Base-by-base conservation (phyloP, 35 echinoderm and acorn worm species). In the Apostichopus parvimensis region DNA sequence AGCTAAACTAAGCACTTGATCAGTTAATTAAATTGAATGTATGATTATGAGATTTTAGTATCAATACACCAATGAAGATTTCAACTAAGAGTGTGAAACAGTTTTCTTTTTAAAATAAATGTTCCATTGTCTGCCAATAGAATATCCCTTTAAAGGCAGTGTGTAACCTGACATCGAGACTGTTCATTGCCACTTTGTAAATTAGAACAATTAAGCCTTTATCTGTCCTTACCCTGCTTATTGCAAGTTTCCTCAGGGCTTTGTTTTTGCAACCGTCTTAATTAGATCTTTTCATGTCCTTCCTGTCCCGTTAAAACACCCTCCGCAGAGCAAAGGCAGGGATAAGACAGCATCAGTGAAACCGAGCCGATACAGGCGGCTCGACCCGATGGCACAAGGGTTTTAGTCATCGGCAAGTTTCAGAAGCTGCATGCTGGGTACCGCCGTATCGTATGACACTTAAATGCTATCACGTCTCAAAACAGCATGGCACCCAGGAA, bases 401-500 rank as follows among this genome's bases (percentile, higher is more conserved):
- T 68, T 68, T 68, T 68, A 68, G 64, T 68, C 64, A 68, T 68
- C 64, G 0, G 64, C 11, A 14, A 11, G 11, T 68, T 68, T 18
- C 11, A 14, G 11, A 68, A 66, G 9, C 64, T 18, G 18, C 64
- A 11, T 9, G 64, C 64, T 18, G 64, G 11, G 64, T 68, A 14
- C 18, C 11, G 64, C 64, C 18, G 64, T 68, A 14, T 68, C 64
- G 64, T 68, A 14, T 68, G 64, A 9, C 64, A 68, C 64, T 68
- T 45, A 68, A 68, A 11, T 68, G 64, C 64, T 68, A 68, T 68
- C 64, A 68, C 18, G 17, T 68, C 17, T 8, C 0, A 3, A 68
- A 68, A 68, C 5, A 82, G 53, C 79, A 82, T 82, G 79, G 79
- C 28, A 18, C 79, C 45, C 55, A n/a, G 54, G 79, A 55, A 53